Evolutionary conservation across 2,113 vertebrate genomes (phyloP).

Genomic region (Heterotis niloticus): DNA sequence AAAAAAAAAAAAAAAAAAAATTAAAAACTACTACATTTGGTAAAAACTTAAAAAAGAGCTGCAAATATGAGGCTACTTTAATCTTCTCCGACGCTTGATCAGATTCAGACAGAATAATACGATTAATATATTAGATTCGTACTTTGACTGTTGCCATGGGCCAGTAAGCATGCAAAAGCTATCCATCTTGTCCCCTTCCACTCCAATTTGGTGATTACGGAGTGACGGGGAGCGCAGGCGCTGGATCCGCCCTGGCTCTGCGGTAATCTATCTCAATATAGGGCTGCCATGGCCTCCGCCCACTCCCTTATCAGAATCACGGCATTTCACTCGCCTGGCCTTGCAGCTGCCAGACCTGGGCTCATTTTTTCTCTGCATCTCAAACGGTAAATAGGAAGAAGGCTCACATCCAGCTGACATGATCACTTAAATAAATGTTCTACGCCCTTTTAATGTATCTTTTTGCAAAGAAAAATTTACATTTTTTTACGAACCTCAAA

Average conservation of each 20-base stretch:
- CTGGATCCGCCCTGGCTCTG: neutral
- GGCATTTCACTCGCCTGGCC: conserved; percentile 25
- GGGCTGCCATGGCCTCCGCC: neutral
- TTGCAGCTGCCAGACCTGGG: conserved; percentile 41
- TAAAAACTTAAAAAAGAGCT: neutral
- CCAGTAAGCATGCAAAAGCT: conserved; percentile 3
- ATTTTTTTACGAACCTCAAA: neutral
- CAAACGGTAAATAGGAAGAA: too few relatives aligned
- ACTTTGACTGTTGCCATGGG: conserved; percentile 1
- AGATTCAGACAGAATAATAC: conserved; percentile 16
- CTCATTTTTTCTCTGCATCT: conserved; percentile 32
- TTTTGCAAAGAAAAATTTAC: neutral
- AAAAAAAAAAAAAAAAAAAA: neutral
- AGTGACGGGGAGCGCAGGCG: conserved; percentile 8
- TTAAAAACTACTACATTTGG: neutral
- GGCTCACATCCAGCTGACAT: too few relatives aligned
- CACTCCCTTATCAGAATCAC: conserved; percentile 5
- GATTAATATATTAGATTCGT: conserved; percentile 28
- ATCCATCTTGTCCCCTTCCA: conserved; percentile 28
- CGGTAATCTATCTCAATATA: conserved; percentile 33
- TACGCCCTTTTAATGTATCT: neutral
- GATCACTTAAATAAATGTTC: neutral
- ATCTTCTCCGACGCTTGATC: neutral
- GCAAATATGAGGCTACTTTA: neutral
- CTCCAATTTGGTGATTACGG: conserved; percentile 17